Percentiles rank a stretch among this genome's conserved stretches.
These are phyloP conservation scores for Pteropus rufus DNA, from an alignment of 2,797 vertebrate genomes.

Conservation along the genomic window DNA sequence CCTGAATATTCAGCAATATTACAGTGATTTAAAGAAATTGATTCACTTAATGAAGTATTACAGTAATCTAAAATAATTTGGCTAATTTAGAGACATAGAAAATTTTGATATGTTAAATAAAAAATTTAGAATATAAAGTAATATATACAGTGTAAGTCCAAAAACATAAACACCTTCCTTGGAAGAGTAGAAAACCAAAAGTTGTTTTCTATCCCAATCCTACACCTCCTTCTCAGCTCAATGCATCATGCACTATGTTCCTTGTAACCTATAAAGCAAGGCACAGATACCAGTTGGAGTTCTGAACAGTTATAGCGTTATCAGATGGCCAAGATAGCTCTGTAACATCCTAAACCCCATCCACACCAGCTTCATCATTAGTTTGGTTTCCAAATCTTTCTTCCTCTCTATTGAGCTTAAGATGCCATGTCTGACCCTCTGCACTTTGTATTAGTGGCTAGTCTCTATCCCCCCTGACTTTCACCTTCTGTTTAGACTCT, in stretches of 20 bases:
- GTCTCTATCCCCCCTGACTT: not conserved
- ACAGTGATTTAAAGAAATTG: not conserved
- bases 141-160: not conserved
- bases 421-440: not conserved
- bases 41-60: not conserved
- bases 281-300: not conserved
- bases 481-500: not conserved
- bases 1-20: not conserved
- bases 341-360: not conserved
- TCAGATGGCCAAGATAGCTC: not conserved
- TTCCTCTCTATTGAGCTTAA: not conserved
- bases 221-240: not conserved
- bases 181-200: not conserved
- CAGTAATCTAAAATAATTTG: not conserved
- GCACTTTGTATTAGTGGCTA: not conserved
- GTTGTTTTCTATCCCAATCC: not conserved
- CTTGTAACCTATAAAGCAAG: not conserved
- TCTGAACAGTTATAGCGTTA: not conserved
- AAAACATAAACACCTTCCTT: not conserved
- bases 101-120: not conserved
- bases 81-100: not conserved
- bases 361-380: not conserved
- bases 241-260: not conserved
- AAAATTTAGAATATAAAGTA: not conserved
- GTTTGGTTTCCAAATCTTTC: not conserved